Evolutionary conservation across 2,797 vertebrate species (phyloP), one percentile per base, ranked within the genome.

Genomic region (Oreochromis grahami): DNA sequence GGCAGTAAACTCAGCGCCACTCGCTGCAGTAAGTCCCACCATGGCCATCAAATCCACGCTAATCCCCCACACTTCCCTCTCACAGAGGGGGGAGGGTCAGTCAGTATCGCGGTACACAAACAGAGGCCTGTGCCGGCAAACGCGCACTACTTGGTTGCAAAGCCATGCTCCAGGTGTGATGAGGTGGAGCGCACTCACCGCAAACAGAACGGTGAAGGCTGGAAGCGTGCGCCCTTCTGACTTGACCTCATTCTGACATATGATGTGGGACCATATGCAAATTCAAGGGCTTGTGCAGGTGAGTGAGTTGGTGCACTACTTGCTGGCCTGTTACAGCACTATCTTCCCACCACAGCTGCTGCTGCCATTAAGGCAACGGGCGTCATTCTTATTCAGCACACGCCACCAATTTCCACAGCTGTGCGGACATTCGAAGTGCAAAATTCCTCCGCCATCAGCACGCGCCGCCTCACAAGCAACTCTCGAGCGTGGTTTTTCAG

Each of bases 1-100:
- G 91, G 63, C 79, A 91, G 80, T 86, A 86, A 87, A 92, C 83
- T 89, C 87, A 80, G 86, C 4, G 4, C 60, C 50, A 68, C 88
- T 90, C 41, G 51, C 83, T 84, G 88, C 91, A 81, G 83, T 94
- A 93, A 94, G 76, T 94, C 92, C 92, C 84, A 92, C 78, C 51
- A 76, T 78, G 85, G 91, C 90, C 91, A 91, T 94, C 93, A 95
- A 96, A 96, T 95, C 95, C 93, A 89, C 38, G 76, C 72, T 96
- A 96, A 96, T 95, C 94, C 95, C 84, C 82, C 77, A 79, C 83
- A 91, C 77, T 83, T 84, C 83, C 79, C 83, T 83, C 74, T n/a
- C 60, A 74, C 51, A 14, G 56, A 38, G 84, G 55, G 65, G 80
- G 82, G 60, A 21, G 84, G 87, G 91, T 76, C 51, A 76, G 52